These are phyloP conservation scores for Nymphalis c-album DNA, from an alignment of 2,888 invertebrate species.

Conservation along the genomic window DNA sequence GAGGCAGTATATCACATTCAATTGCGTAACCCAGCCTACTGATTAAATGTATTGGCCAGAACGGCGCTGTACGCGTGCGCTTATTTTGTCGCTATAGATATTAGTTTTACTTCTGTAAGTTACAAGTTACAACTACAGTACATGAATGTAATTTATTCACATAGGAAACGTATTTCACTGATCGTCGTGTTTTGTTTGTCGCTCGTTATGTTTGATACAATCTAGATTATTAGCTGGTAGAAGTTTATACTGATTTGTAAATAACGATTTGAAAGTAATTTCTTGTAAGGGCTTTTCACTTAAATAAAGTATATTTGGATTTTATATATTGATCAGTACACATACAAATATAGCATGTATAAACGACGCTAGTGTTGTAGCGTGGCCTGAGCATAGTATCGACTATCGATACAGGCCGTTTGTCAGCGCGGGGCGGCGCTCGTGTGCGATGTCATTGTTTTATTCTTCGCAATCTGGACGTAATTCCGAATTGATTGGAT, in stretches of 20 bases:
- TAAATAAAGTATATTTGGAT: too few relatives aligned
- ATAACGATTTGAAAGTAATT: too few relatives aligned
- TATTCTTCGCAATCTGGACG: slow-evolving; percentile 14
- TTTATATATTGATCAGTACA: too few relatives aligned
- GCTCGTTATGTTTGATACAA: too few relatives aligned
- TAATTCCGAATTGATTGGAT: slow-evolving; percentile 26
- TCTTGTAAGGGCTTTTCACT: too few relatives aligned
- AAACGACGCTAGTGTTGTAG: neutral
- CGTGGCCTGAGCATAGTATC: neutral
- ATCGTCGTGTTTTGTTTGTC: neutral
- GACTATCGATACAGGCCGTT: neutral
- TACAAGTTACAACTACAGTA: too few relatives aligned
- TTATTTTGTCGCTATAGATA: neutral
- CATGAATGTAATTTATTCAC: too few relatives aligned
- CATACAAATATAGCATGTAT: too few relatives aligned
- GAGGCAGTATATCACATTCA: neutral
- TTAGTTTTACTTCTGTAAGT: too few relatives aligned
- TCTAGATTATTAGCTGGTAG: too few relatives aligned
- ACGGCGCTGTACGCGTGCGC: neutral
- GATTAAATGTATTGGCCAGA: neutral
- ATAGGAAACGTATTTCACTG: too few relatives aligned
- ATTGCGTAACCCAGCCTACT: slow-evolving; percentile 1
- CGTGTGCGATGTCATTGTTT: slow-evolving; percentile 6
- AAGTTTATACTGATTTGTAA: too few relatives aligned
- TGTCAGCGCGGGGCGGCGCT: neutral